These are phyloP conservation scores for Ochlodes sylvanus DNA, from an alignment of 2,888 invertebrate genomes.

Conservation along the genomic window DNA sequence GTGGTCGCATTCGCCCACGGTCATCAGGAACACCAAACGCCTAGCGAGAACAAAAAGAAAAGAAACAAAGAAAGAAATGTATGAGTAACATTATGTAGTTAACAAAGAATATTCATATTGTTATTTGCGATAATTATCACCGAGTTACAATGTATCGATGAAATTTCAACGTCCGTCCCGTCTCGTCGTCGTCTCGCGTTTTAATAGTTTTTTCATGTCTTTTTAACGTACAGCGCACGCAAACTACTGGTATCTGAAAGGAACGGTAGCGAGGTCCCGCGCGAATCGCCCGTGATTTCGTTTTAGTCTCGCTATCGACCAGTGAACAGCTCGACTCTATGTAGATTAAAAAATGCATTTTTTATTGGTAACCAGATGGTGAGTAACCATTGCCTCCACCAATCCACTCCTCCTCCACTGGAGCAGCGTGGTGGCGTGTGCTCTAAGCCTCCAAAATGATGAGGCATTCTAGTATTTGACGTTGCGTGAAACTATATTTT, in stretches of 20 bases:
- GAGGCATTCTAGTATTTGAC: background rate
- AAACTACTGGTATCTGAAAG: conserved; percentile 28
- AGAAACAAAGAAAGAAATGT: background rate
- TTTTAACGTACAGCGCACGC: conserved; percentile 30
- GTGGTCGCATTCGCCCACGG: no score
- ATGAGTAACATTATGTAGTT: no score
- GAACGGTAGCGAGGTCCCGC: conserved; percentile 18
- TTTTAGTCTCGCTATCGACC: conserved; percentile 1
- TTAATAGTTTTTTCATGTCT: conserved; percentile 31
- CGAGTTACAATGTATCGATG: conserved; percentile 20
- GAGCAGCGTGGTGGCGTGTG: no score
- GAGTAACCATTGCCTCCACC: no score
- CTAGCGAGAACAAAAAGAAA: background rate
- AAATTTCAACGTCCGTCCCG: conserved; percentile 27
- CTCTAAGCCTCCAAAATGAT: no score
- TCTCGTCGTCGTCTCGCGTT: background rate
- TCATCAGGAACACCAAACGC: no score
- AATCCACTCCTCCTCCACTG: no score
- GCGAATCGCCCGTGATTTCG: background rate
- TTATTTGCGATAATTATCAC: conserved; percentile 17
- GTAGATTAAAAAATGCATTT: background rate
- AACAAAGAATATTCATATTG: conserved; percentile 2
- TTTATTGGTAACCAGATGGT: no score
- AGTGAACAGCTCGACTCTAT: background rate
- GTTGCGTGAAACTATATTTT: background rate